Percentiles rank a stretch among this genome's conserved stretches.
These are phyloP conservation scores for Meteorus sp. DNA, from an alignment of 1,140 invertebrate genomes.

Conservation along the genomic window DNA sequence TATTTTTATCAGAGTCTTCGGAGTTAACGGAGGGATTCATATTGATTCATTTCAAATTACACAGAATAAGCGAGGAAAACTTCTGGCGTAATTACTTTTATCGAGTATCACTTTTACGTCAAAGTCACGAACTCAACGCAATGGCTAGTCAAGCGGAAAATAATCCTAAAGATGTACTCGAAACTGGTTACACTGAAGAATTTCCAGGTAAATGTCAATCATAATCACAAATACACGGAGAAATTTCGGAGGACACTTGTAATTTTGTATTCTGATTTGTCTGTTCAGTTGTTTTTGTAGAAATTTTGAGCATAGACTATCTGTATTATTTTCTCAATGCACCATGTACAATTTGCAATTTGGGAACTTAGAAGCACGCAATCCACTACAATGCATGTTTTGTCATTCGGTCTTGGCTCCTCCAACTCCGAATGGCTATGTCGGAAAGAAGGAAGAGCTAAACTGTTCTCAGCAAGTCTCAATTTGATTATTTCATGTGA, in stretches of 20 bases:
- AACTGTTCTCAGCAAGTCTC: neutral
- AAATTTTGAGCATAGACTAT: too few relatives aligned
- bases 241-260: too few relatives aligned
- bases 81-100: slow-evolving; percentile 99
- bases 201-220: slow-evolving; percentile 49
- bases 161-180: slow-evolving; percentile 48
- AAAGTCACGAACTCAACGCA: slow-evolving; percentile 85
- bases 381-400: neutral
- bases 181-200: slow-evolving; percentile 52
- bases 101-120: slow-evolving; percentile 95
- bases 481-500: slow-evolving; percentile 15
- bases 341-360: neutral
- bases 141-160: slow-evolving; percentile 61
- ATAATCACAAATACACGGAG: neutral
- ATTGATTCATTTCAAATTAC: slow-evolving; percentile 33
- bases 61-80: slow-evolving; percentile 93
- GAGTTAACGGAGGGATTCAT: too few relatives aligned
- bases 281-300: neutral
- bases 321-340: slow-evolving; percentile 6
- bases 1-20: too few relatives aligned
- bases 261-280: slow-evolving; percentile 7
- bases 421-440: neutral
- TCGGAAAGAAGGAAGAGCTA: neutral
- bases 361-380: neutral
- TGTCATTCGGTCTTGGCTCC: neutral